A percentile compares a stretch with the other conserved stretches of the same genome.
phyloP scores from a whole-genome alignment of 2,113 vertebrate species.

The Casuarius casuarius region DNA sequence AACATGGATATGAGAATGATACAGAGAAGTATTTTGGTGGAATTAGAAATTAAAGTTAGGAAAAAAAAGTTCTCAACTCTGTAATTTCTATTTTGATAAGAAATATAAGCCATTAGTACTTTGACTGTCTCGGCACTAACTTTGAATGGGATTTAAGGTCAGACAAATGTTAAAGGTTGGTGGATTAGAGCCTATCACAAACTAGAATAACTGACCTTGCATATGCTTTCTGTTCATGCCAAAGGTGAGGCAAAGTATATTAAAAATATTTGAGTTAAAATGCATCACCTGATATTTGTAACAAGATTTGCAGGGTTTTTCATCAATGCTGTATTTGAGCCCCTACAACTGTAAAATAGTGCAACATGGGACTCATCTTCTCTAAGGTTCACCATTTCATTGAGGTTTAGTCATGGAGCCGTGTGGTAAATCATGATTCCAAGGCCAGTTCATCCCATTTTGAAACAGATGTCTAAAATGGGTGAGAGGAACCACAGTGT shows the following conservation, averaged over 20 bases:
- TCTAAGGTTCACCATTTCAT: not conserved
- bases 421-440: not conserved
- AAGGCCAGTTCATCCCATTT: not conserved
- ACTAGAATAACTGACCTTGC: not conserved
- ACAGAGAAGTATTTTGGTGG: not conserved
- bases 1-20: not conserved
- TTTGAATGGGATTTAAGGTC: not conserved
- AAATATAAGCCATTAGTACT: not conserved
- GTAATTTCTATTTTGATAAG: not conserved
- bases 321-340: not conserved
- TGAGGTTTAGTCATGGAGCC: accelerated
- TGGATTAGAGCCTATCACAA: not conserved
- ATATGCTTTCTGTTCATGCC: accelerated
- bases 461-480: not conserved
- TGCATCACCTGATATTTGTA: not conserved
- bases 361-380: not conserved
- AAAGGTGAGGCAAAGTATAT: accelerated
- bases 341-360: not conserved
- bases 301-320: not conserved
- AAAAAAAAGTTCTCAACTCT: not conserved
- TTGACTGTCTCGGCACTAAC: not conserved
- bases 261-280: not conserved
- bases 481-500: not conserved
- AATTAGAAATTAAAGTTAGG: not conserved
- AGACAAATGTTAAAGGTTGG: not conserved